A percentile compares a stretch with the other conserved stretches of the same genome.
Evolutionary conservation across 2,797 vertebrate species (phyloP).

Genomic region (Sebastiscus tertius): DNA sequence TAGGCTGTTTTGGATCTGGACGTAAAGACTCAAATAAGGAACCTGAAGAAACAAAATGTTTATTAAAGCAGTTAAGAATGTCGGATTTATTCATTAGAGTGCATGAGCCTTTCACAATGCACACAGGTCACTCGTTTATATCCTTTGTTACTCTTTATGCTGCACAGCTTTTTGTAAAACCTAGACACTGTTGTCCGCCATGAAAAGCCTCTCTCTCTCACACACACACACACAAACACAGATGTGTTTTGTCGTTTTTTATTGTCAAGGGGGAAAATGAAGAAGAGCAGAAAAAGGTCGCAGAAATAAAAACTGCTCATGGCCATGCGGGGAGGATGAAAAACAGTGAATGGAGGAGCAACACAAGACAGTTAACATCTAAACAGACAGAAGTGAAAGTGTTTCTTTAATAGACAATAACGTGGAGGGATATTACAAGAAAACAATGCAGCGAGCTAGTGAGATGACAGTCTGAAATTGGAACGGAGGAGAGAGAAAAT

Average conservation of each 20-base stretch:
- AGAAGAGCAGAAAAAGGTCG: background rate
- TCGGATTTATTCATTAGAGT: background rate
- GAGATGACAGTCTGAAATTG: background rate
- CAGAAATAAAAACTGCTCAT: constrained; percentile 3
- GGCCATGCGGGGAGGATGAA: background rate
- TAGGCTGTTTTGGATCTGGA: background rate
- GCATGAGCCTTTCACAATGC: background rate
- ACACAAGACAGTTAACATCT: background rate
- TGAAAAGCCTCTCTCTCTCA: background rate
- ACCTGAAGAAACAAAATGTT: background rate
- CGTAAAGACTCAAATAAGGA: background rate
- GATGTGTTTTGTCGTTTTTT: background rate
- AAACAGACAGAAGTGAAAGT: background rate
- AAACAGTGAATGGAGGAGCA: background rate
- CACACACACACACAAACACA: background rate
- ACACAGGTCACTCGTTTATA: background rate
- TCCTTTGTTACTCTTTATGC: background rate
- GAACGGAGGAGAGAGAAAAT: background rate
- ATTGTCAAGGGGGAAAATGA: background rate
- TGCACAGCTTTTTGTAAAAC: background rate
- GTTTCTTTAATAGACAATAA: constrained; percentile 3
- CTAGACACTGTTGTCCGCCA: background rate
- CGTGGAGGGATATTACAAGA: constrained; percentile 10
- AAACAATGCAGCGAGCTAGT: background rate
- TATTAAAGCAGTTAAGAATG: background rate